phyloP scores from a whole-genome alignment of 92 coral and sea anemone species.

The Zoanthus gigantus region DNA sequence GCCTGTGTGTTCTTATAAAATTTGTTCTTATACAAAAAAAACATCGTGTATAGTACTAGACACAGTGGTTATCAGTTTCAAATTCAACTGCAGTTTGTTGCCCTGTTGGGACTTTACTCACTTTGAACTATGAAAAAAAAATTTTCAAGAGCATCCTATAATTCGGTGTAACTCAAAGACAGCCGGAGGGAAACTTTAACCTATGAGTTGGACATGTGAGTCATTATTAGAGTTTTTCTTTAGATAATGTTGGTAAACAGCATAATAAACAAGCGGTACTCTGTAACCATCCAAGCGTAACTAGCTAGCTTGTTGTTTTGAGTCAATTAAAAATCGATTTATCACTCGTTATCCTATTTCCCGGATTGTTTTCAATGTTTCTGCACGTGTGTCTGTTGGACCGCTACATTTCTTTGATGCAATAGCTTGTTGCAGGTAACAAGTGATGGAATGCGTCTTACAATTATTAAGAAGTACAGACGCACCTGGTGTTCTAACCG shows the following conservation, averaged over 20 bases:
- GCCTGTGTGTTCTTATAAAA: no score
- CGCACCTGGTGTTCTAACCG: not conserved
- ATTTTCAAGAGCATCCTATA: no score
- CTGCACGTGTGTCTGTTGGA: slow-evolving; percentile 28
- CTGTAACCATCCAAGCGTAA: slow-evolving; percentile 9
- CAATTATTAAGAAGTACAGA: not conserved
- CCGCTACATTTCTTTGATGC: not conserved
- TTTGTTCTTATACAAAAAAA: no score
- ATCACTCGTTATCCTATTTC: slow-evolving; percentile 29
- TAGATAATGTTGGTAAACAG: not conserved
- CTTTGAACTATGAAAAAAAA: no score
- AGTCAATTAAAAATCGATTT: slow-evolving; percentile 46
- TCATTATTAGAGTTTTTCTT: not conserved
- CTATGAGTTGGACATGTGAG: not conserved
- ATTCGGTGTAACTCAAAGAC: no score
- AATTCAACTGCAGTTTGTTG: no score
- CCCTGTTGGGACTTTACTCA: no score
- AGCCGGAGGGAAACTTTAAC: no score
- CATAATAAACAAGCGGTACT: not conserved
- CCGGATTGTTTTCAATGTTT: not conserved
- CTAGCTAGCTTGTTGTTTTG: slow-evolving; percentile 18
- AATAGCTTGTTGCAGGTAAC: not conserved
- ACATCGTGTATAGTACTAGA: no score
- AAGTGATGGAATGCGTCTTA: slow-evolving; percentile 14
- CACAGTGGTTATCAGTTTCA: no score